Evolutionary conservation across 2,797 vertebrate genomes (phyloP).

Genomic region (Peromyscus nudipes): DNA sequence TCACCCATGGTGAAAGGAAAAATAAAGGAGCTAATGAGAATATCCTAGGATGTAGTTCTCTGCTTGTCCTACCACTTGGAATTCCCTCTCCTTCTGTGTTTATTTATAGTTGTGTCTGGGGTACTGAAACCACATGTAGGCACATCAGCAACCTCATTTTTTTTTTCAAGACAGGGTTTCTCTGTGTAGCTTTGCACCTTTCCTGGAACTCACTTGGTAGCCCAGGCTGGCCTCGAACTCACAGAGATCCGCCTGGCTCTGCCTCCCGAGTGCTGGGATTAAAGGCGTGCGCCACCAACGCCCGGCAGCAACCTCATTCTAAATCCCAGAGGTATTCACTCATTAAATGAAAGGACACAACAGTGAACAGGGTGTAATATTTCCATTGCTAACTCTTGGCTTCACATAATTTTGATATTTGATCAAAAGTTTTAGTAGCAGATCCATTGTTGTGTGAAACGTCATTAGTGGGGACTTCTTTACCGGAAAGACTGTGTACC

Average conservation of each 20-base stretch:
- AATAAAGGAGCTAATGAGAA: neutral
- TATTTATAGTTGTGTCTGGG: neutral
- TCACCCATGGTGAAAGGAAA: neutral
- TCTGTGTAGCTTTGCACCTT: too few relatives aligned
- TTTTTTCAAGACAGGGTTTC: too few relatives aligned
- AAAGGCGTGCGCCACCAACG: too few relatives aligned
- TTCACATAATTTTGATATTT: constrained; percentile 22
- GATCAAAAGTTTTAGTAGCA: constrained; percentile 45
- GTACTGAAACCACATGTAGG: neutral
- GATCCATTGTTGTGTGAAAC: constrained; percentile 57
- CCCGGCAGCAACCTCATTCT: neutral
- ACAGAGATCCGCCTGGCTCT: too few relatives aligned
- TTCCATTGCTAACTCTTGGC: neutral
- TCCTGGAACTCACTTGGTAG: too few relatives aligned
- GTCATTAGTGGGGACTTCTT: neutral
- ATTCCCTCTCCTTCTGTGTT: neutral
- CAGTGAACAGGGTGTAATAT: neutral
- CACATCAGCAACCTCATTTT: neutral
- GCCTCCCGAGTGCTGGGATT: too few relatives aligned
- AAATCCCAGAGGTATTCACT: neutral
- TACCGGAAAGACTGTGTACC: constrained; percentile 1
- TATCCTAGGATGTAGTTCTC: neutral
- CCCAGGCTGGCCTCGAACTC: too few relatives aligned
- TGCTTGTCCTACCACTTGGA: neutral
- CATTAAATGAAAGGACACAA: neutral